Conservation (phyloP, 2,113 vertebrate genomes). For the Baryphthengus martii region DNA sequence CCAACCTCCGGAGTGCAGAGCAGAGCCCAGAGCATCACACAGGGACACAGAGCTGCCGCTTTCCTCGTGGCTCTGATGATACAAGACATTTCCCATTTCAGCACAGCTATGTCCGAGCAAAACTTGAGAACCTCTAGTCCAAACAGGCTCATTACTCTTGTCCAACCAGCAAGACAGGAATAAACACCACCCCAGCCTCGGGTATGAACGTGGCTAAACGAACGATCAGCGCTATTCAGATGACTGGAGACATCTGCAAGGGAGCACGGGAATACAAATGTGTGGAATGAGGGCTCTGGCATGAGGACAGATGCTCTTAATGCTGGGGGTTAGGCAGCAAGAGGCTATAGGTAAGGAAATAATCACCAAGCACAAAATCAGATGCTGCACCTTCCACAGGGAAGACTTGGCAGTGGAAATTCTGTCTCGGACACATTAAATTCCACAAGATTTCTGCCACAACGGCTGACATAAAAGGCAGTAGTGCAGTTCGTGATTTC, state of each 20-base stretch:
- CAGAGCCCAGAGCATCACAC: neutral
- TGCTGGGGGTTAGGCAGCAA: neutral
- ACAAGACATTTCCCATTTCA: neutral
- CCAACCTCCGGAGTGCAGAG: fast-evolving
- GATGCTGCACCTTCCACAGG: neutral
- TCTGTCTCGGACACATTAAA: neutral
- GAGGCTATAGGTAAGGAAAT: neutral
- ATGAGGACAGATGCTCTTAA: neutral
- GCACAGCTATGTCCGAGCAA: neutral
- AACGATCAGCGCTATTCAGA: neutral
- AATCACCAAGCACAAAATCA: neutral
- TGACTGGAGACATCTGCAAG: neutral
- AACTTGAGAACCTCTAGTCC: neutral
- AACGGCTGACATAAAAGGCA: neutral
- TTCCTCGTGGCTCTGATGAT: neutral
- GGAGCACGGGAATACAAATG: neutral
- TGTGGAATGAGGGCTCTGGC: neutral
- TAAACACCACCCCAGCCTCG: neutral
- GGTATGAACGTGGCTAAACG: neutral
- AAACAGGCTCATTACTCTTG: neutral
- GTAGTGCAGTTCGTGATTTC: neutral
- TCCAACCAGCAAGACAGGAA: fast-evolving
- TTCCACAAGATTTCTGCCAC: neutral
- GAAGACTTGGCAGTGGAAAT: neutral
- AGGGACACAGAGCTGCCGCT: neutral